phyloP scores from a whole-genome alignment of 2,888 invertebrate genomes.

The Polia nebulosa region DNA sequence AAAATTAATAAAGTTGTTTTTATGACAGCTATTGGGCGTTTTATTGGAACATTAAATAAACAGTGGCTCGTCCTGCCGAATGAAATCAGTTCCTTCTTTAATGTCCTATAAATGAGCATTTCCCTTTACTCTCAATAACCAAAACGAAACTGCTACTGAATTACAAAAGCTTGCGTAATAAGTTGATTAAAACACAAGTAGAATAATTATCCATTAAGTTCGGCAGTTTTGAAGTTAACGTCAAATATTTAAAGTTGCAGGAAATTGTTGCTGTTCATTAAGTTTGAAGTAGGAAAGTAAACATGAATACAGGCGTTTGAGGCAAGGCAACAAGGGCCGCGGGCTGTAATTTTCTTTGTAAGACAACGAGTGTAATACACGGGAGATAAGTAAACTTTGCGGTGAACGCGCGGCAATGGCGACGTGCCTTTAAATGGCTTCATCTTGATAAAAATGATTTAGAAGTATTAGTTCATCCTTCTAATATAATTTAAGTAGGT shows the following conservation, averaged over 20 bases:
- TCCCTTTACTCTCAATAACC: conserved; percentile 20
- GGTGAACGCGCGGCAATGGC: conserved; percentile 30
- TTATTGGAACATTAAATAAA: conserved; percentile 66
- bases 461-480: conserved; percentile 18
- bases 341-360: conserved; percentile 73
- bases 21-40: conserved; percentile 60
- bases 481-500: background rate
- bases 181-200: conserved; percentile 30
- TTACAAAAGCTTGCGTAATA: conserved; percentile 25
- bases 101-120: conserved; percentile 42
- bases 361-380: conserved; percentile 65
- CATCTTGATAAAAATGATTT: conserved; percentile 30
- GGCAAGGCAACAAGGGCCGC: conserved; percentile 54
- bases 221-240: conserved; percentile 22
- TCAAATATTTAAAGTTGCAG: conserved; percentile 49
- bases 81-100: conserved; percentile 59
- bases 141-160: conserved; percentile 16
- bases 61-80: conserved; percentile 51
- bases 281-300: conserved; percentile 61
- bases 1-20: conserved; percentile 60
- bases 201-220: conserved; percentile 43
- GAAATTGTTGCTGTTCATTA: conserved; percentile 47
- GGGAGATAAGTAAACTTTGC: conserved; percentile 68
- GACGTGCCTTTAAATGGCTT: conserved; percentile 57
- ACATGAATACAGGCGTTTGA: conserved; percentile 62